Evolutionary conservation across 2,888 invertebrate genomes (phyloP).

Genomic region (Muscina levida): DNA sequence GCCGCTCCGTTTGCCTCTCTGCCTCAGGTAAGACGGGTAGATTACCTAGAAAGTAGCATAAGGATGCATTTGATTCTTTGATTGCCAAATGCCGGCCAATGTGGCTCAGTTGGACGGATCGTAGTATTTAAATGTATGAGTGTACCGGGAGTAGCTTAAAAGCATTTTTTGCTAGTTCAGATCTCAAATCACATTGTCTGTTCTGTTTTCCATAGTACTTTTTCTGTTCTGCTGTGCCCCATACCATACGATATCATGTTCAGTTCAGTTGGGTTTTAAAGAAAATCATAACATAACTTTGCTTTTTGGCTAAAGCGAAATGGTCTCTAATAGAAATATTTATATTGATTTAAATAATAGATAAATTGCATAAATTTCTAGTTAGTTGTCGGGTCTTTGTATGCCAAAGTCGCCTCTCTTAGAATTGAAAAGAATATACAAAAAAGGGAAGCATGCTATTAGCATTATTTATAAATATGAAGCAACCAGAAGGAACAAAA

Average conservation of each 20-base stretch:
- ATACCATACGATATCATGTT: slow-evolving; percentile 40
- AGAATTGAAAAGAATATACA: slow-evolving; percentile 34
- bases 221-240: no score
- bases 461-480: slow-evolving; percentile 38
- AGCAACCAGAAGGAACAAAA: no score
- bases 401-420: not conserved
- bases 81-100: slow-evolving; percentile 28
- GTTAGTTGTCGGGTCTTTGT: slow-evolving; percentile 8
- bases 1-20: slow-evolving; percentile 43
- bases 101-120: not conserved
- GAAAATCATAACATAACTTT: slow-evolving; percentile 61
- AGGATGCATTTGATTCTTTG: slow-evolving; percentile 28
- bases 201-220: not conserved
- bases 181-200: slow-evolving; percentile 16
- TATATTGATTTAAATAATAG: slow-evolving; percentile 63
- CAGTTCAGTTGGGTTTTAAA: slow-evolving; percentile 6
- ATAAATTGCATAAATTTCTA: slow-evolving; percentile 60
- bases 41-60: not conserved
- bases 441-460: slow-evolving; percentile 28
- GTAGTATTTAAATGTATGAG: slow-evolving; percentile 24
- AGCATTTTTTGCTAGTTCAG: slow-evolving; percentile 41
- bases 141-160: slow-evolving; percentile 58
- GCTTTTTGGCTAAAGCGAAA: slow-evolving; percentile 48
- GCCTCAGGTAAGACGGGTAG: not conserved
- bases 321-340: slow-evolving; percentile 12